A percentile compares a stretch with the other conserved stretches of the same genome.
Conservation (phyloP, 2,797 vertebrate species). For the Anguilla megastoma region DNA sequence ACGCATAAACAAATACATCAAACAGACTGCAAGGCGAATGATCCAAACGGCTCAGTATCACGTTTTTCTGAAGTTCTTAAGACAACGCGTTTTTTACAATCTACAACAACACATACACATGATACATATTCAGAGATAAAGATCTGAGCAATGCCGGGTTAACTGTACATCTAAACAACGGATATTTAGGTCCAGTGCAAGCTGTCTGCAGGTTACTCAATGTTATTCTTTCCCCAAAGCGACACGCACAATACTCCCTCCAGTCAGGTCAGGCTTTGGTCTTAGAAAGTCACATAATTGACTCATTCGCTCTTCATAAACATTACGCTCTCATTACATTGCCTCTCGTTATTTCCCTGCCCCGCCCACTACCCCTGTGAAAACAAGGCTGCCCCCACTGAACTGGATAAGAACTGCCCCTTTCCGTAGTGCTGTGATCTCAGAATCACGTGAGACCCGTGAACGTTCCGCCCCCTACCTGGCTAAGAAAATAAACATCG, state of each 20-base stretch:
- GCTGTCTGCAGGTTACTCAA: neutral
- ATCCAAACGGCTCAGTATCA: neutral
- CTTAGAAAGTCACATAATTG: neutral
- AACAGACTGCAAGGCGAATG: neutral
- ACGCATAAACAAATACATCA: neutral
- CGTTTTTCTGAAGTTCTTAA: no score
- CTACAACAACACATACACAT: neutral
- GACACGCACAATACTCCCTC: neutral
- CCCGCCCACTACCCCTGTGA: neutral
- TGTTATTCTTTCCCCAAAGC: neutral
- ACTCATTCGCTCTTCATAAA: neutral
- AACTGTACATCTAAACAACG: neutral
- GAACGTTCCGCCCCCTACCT: neutral
- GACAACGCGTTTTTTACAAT: no score
- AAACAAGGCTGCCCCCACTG: neutral
- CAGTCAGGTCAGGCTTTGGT: neutral
- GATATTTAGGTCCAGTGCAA: neutral
- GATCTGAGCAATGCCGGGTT: neutral
- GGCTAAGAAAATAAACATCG: neutral
- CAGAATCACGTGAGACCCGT: neutral
- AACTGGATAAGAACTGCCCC: neutral
- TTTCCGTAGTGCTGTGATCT: neutral
- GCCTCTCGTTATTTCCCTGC: neutral
- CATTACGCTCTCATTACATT: neutral
- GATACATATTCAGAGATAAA: neutral